These are phyloP conservation scores for Argya squamiceps DNA, from an alignment of 2,797 vertebrate species.

Conservation along the genomic window DNA sequence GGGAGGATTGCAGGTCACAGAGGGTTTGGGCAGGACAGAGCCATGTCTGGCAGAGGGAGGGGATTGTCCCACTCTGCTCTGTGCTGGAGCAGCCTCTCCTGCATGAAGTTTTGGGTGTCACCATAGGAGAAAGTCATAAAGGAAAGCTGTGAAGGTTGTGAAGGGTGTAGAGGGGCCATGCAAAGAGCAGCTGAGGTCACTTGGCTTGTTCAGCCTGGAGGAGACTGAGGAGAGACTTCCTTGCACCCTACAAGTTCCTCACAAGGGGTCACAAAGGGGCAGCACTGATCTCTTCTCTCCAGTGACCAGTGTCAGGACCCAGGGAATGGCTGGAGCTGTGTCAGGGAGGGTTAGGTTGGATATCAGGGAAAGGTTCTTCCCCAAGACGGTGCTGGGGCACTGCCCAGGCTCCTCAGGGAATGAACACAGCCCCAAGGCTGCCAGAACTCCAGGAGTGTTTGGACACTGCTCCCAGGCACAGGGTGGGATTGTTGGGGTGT, in stretches of 20 bases:
- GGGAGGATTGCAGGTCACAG: background rate
- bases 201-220: background rate
- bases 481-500: background rate
- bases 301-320: background rate
- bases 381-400: background rate
- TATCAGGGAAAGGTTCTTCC: background rate
- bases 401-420: background rate
- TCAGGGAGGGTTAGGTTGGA: background rate
- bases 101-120: background rate
- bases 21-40: background rate
- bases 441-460: background rate
- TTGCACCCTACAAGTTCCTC: background rate
- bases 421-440: background rate
- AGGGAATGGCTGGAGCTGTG: background rate
- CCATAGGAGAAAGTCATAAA: too few species aligned
- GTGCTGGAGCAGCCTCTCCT: background rate
- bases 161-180: background rate
- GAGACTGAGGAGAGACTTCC: background rate
- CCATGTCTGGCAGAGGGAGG: background rate
- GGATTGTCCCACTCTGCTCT: background rate
- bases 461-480: fast-evolving
- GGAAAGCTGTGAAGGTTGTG: background rate
- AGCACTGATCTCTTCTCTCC: background rate
- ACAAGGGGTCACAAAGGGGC: background rate
- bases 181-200: background rate